Conservation (phyloP, 2,888 invertebrate genomes). For the Troides helena region DNA sequence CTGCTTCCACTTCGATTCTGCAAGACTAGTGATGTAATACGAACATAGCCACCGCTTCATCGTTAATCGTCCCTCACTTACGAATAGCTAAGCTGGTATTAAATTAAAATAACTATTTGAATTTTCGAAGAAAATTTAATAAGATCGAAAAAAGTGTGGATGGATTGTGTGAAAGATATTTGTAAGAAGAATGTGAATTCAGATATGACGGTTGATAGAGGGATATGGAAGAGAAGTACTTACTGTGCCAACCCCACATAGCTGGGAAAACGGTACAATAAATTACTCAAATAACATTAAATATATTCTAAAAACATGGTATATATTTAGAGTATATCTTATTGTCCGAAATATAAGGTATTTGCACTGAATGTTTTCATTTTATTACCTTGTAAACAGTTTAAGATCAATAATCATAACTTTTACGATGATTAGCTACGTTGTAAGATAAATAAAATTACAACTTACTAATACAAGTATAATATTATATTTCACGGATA, state of each 20-base stretch:
- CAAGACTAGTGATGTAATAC: conserved; percentile 53
- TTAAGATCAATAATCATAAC: not conserved
- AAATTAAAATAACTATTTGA: too few species aligned
- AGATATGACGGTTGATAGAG: too few species aligned
- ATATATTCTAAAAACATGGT: too few species aligned
- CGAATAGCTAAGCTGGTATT: conserved; percentile 9
- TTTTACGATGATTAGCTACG: not conserved
- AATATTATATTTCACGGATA: conserved; percentile 6
- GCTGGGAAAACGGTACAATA: too few species aligned
- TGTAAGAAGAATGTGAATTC: too few species aligned
- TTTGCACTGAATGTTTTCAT: too few species aligned
- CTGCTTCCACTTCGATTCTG: conserved; percentile 52
- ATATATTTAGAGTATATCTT: too few species aligned
- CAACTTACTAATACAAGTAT: not conserved
- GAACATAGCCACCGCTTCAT: conserved; percentile 36
- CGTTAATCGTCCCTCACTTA: conserved; percentile 33
- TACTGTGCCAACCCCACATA: too few species aligned
- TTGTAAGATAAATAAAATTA: not conserved
- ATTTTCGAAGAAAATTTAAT: not conserved
- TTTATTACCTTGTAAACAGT: not conserved
- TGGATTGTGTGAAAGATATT: too few species aligned
- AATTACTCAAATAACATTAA: too few species aligned
- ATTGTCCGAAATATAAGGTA: too few species aligned
- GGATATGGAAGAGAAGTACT: too few species aligned
- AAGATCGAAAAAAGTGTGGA: not conserved